Evolutionary conservation across 2,888 invertebrate genomes (phyloP).

Genomic region (Ectemnius lituratus): DNA sequence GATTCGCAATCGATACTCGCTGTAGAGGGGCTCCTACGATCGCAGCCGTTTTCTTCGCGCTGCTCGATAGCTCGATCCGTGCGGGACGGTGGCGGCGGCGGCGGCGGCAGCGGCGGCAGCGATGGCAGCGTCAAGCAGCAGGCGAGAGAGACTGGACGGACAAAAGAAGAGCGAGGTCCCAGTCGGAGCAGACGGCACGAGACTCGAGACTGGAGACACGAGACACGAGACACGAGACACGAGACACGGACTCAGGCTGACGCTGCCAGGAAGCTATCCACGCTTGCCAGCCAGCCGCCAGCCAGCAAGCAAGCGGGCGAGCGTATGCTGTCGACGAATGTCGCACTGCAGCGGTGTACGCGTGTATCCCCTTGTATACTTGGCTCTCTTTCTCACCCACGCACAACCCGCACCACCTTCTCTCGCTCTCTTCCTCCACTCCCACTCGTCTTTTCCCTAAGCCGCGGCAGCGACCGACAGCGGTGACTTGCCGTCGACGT

Average conservation of each 20-base stretch:
- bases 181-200: neutral
- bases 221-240: neutral
- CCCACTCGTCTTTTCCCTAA: conserved; percentile 5
- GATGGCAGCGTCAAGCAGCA: neutral
- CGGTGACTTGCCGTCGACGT: no score
- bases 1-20: conserved; percentile 3
- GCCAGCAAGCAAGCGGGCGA: conserved; percentile 24
- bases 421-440: neutral
- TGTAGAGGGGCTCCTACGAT: neutral
- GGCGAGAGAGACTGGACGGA: neutral
- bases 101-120: no score
- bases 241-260: no score
- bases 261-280: no score
- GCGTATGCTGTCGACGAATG: conserved; percentile 55
- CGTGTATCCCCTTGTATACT: no score
- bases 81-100: neutral
- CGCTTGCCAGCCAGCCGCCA: no score
- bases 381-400: neutral
- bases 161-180: neutral
- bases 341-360: conserved; percentile 47
- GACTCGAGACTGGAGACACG: neutral
- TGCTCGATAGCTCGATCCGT: neutral
- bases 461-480: no score
- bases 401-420: conserved; percentile 28
- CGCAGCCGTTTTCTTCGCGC: neutral